Percentiles rank a stretch among this genome's conserved stretches.
These are phyloP conservation scores for Piscicola geometra DNA, from an alignment of 2,888 invertebrate species.

Conservation along the genomic window DNA sequence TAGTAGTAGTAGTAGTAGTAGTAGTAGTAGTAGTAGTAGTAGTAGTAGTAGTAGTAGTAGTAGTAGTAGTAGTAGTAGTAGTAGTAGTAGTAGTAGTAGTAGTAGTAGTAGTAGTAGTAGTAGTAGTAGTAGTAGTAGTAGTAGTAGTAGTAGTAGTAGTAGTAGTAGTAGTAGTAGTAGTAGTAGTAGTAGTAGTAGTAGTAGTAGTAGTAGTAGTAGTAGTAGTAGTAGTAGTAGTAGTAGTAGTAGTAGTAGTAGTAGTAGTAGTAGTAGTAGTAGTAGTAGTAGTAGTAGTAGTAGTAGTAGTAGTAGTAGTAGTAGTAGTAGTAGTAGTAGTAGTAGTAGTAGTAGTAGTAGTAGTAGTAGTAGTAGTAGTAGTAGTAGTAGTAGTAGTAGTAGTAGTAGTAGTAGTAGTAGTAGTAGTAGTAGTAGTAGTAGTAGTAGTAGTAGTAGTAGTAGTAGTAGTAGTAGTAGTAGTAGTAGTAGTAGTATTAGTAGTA, in stretches of 20 bases:
- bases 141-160: conserved; percentile 12
- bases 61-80: no score
- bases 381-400: conserved; percentile 12
- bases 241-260: background rate
- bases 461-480: conserved; percentile 12
- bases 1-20: no score
- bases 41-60: no score
- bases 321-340: conserved; percentile 12
- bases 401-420: conserved; percentile 10
- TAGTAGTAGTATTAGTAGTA: no score
- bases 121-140: conserved; percentile 12
- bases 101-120: background rate
- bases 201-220: conserved; percentile 10
- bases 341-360: conserved; percentile 12
- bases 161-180: conserved; percentile 12
- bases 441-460: conserved; percentile 12
- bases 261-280: background rate
- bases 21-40: no score
- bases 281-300: conserved; percentile 7
- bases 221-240: background rate
- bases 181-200: conserved; percentile 12
- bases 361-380: conserved; percentile 12
- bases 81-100: background rate
- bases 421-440: conserved; percentile 12
- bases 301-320: background rate